Evolutionary conservation across 2,797 vertebrate genomes (phyloP), one percentile per base, ranked within the genome.

Genomic region (Lithobates sylvaticus): DNA sequence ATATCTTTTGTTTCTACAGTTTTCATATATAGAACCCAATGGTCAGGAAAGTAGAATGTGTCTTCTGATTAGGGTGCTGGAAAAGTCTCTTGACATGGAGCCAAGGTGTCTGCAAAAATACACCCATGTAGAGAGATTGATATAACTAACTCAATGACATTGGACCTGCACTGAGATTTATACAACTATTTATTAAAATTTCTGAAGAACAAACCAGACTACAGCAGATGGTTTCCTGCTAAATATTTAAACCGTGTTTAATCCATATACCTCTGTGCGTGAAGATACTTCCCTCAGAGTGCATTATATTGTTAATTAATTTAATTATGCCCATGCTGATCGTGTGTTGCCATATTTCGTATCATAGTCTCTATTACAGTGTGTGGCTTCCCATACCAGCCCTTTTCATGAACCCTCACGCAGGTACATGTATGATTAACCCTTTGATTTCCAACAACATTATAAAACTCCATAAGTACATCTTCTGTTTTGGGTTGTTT

Each of bases 231-330:
- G 76, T 76, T 84, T 83, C 81, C 86, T 76, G 81, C 67, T 87
- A 87, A 84, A 87, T 84, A 87, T 91, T 91, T 91, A 90, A 91
- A 89, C 88, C 88, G 75, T 85, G 89, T 89, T 91, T 91, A 91
- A 89, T 89, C 90, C 93, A 86, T 91, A 91, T 92, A 88, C 86
- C 77, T 91, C 89, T 91, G 89, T 92, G 89, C 90, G 88, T 90
- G 81, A 69, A 89, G 78, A 90, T 87, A 83, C 88, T 90, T 81
- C 88, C 92, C 92, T 92, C 91, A 89, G 90, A 91, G 89, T 87
- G 87, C 76, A 92, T 92, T 93, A 90, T 93, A 93, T 92, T 89
- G 91, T 90, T 94, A 93, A 94, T 94, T 94, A 94, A 93, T 93
- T 91, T 91, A 92, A 93, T 92, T 93, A 89, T 89, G 87, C 91